These are phyloP conservation scores for Oxygymnocypris stewartii DNA, from an alignment of 2,113 vertebrate species.

Conservation along the genomic window DNA sequence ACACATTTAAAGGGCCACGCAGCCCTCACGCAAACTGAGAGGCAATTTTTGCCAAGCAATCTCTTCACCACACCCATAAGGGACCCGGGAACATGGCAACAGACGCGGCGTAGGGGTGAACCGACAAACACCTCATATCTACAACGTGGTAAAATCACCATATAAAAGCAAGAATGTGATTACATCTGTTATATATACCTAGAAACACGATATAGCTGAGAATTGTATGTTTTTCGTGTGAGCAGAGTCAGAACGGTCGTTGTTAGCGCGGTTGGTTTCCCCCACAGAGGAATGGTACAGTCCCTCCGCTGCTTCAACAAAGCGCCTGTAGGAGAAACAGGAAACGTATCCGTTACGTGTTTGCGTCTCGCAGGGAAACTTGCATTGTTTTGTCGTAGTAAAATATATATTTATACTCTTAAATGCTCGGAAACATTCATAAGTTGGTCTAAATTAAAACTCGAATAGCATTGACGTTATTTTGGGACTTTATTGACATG, in stretches of 20 bases:
- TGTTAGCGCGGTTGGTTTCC: slow-evolving; percentile 2
- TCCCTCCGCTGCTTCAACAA: slow-evolving; percentile 69
- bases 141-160: background rate
- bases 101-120: slow-evolving; percentile 65
- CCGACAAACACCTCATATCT: background rate
- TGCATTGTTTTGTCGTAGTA: background rate
- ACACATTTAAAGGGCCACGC: slow-evolving; percentile 58
- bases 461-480: background rate
- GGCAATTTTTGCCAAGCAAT: slow-evolving; percentile 70
- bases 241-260: background rate
- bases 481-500: background rate
- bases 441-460: background rate
- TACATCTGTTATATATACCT: accelerated
- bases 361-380: background rate
- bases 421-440: background rate
- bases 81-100: slow-evolving; percentile 81
- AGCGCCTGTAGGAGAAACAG: slow-evolving; percentile 73
- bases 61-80: slow-evolving; percentile 82
- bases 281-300: slow-evolving; percentile 66
- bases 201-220: accelerated
- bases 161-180: background rate
- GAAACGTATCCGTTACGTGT: slow-evolving; percentile 63
- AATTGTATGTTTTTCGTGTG: background rate
- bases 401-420: background rate
- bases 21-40: slow-evolving; percentile 59